Conservation (phyloP, 2,888 invertebrate genomes). For the Linyphia triangularis region DNA sequence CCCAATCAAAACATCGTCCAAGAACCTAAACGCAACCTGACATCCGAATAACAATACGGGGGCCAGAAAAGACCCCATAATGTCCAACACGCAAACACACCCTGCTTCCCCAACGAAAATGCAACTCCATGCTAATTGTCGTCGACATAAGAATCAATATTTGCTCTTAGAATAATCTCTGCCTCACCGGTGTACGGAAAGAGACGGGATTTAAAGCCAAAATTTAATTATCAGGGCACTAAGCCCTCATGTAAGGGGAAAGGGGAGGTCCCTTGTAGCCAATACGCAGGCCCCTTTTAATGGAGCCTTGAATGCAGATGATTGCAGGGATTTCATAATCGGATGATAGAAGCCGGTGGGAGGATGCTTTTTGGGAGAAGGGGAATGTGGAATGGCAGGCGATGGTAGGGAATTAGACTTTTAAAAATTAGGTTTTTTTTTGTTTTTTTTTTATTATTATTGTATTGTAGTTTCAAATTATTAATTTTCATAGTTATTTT, state of each 20-base stretch:
- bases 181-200: conserved; percentile 21
- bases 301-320: conserved; percentile 52
- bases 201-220: conserved; percentile 68
- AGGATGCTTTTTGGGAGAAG: no score
- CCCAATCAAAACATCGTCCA: conserved; percentile 23
- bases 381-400: no score
- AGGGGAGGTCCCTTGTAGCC: conserved; percentile 1
- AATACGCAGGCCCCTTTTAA: conserved; percentile 56
- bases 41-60: conserved; percentile 52
- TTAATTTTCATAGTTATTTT: no score
- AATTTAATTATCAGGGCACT: conserved; percentile 69
- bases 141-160: conserved; percentile 74
- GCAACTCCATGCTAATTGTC: conserved; percentile 71
- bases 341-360: conserved; percentile 49
- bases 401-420: no score
- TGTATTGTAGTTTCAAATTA: no score
- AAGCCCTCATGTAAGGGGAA: conserved; percentile 3
- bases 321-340: conserved; percentile 70
- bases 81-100: conserved; percentile 54
- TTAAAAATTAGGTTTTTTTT: no score
- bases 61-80: conserved; percentile 50
- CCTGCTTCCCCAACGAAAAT: conserved; percentile 19
- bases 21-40: conserved; percentile 19
- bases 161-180: conserved; percentile 71
- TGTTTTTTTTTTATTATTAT: no score